Percentiles rank a stretch among this genome's conserved stretches.
Evolutionary conservation across 2,888 invertebrate species (phyloP).

Genomic region (Dasypolia templi): DNA sequence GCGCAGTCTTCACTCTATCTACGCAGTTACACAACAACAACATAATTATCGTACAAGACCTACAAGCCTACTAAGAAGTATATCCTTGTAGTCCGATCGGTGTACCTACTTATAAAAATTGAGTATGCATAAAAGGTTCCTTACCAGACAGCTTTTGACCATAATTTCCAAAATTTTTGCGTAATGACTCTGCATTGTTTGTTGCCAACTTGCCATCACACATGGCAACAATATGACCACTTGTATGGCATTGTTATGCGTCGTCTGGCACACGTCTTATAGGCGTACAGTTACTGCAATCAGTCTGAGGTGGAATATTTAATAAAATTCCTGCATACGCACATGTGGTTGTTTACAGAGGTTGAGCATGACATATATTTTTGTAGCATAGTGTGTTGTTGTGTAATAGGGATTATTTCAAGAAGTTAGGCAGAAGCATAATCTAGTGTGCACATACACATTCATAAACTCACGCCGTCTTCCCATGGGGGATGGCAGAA

Average conservation of each 20-base stretch:
- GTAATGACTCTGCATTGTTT: slow-evolving; percentile 13
- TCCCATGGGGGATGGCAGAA: no score
- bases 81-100: no score
- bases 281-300: neutral
- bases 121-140: neutral
- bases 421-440: neutral
- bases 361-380: neutral
- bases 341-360: neutral
- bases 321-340: slow-evolving; percentile 5
- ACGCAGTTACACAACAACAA: no score
- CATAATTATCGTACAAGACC: no score
- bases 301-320: slow-evolving; percentile 1
- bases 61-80: no score
- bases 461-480: no score
- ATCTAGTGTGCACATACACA: no score
- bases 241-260: slow-evolving; percentile 18
- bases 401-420: neutral
- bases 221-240: slow-evolving; percentile 40
- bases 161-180: slow-evolving; percentile 27
- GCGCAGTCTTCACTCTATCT: neutral
- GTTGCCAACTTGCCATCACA: slow-evolving; percentile 37
- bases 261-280: slow-evolving; percentile 6
- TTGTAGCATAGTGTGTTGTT: no score
- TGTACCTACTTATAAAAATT: neutral
- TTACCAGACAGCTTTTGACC: neutral